A percentile compares a stretch with the other conserved stretches of the same genome.
These are phyloP conservation scores for Macroglossus sobrinus DNA, from an alignment of 2,113 vertebrate genomes.

Conservation along the genomic window DNA sequence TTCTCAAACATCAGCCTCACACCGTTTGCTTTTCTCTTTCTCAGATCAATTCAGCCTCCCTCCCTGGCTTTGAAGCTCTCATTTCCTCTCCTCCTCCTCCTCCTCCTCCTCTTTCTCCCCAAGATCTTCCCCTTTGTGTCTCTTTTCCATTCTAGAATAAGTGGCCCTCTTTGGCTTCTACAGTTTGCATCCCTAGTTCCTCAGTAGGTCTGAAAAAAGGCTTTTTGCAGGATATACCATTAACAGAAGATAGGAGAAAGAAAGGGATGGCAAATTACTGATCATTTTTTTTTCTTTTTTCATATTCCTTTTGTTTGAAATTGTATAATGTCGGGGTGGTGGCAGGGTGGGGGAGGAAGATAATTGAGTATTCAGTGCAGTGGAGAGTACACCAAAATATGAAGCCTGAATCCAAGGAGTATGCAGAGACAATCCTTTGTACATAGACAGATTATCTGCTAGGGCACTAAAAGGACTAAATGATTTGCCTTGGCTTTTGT, in stretches of 20 bases:
- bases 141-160: background rate
- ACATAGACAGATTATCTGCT: background rate
- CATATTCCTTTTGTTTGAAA: background rate
- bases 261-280: background rate
- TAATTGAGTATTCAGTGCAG: background rate
- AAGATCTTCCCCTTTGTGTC: background rate
- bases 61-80: background rate
- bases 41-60: background rate
- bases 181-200: background rate
- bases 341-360: too few relatives aligned
- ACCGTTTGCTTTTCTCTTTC: background rate
- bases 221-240: background rate
- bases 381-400: background rate
- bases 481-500: constrained; percentile 17
- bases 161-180: background rate
- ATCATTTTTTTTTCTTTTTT: background rate
- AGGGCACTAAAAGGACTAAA: background rate
- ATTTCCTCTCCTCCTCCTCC: background rate
- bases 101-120: background rate
- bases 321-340: background rate
- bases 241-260: background rate
- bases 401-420: background rate
- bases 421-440: background rate
- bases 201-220: background rate
- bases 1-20: background rate